Base-by-base conservation (phyloP, 92 coral and sea anemone species). In the Diadumene lineata region DNA sequence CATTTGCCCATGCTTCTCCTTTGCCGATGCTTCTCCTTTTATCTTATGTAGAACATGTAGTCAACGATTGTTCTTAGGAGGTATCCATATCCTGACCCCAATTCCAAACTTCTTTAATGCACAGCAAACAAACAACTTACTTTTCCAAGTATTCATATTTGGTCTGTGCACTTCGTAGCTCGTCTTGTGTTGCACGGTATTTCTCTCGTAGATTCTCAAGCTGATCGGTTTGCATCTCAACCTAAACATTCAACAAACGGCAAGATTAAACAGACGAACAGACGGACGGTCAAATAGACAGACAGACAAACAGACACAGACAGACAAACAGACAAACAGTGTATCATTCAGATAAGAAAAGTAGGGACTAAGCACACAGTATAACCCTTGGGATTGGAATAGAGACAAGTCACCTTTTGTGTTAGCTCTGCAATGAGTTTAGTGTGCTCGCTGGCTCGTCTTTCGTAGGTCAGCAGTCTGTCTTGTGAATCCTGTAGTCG, bases 161-260 rank as follows among this genome's bases (percentile, higher is more conserved):
- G 11, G 93, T 74, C 38, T 92, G 97, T 28, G 68, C 21, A 17
- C 84, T 77, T 58, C 92, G 87, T 46, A 73, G 82, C 69, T 96
- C 92, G 2, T 96, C 99, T 70, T 88, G 96, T 1, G 92, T 74
- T 77, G 81, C 48, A 31, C 97, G 82, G 75, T 82, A 78, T 60
- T 96, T 92, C 70, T 92, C 99, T 22, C 92, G 73, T 56, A 84
- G 29, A 43, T 84, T 84, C 46, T 96, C 99, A 21, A 86, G 75
- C 76, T 96, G 98, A 68, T 94, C 98, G 30, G 96, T 92, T 60
- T 96, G 99, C 84, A 71, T 73, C 56, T 96, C 97, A n/a, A 96
- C 96, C 97, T 94, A 66, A 22, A 28, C 2, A 53, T 4, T 15
- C 6, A 53, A 13, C 6, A 38, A 38, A 38, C 6, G 48, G 6